Base-by-base conservation (phyloP, 2,888 invertebrate species). In the Agonopterix arenella region DNA sequence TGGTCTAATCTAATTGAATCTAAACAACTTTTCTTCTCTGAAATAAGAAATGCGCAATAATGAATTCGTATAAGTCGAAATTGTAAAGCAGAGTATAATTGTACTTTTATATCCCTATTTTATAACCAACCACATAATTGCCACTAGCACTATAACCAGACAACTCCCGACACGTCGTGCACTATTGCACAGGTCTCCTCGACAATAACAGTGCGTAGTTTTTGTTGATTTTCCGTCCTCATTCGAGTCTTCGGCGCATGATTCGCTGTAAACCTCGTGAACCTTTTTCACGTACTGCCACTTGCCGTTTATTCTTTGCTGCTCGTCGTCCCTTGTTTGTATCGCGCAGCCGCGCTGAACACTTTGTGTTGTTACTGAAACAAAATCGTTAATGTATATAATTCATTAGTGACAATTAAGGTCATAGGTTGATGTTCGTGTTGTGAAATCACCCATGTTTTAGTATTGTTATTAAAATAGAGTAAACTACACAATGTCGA, bases 201-300 rank as follows among this genome's bases (percentile, higher is more conserved):
- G 89, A 66, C 96, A 96, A 70, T 94, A 95, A 69, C 96, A 96
- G 64, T 93, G 91, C 53, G 91, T 78, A 0, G 92, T 89, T 40
- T 86, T 89, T 1, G 91, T 90, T 1, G 88, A 81, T 10, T 91
- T 83, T n/a, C 90, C 84, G 2, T 52, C 56, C 7, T 92, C 91
- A 55, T 86, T 90, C 46, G 91, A 89, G 59, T 92, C 91, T 13
- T 91, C 90, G 16, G 76, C 76, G 69, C 96, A 96, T 1, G 92
- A 92, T 61, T 93, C 93, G 8, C 85, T 70, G 71, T 95, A 95
- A 0, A 92, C 92, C 61, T 93, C 93, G 64, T 93, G 91, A 11
- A 96, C 90, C 46, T 88, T 84, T 41, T 91, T 89, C 53, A 91
- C 90, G 18, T 71, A 67, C 11, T 86, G 70, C 95, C 95, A 96